Conservation (phyloP, 2,888 invertebrate genomes). For the Agrochola litura region DNA sequence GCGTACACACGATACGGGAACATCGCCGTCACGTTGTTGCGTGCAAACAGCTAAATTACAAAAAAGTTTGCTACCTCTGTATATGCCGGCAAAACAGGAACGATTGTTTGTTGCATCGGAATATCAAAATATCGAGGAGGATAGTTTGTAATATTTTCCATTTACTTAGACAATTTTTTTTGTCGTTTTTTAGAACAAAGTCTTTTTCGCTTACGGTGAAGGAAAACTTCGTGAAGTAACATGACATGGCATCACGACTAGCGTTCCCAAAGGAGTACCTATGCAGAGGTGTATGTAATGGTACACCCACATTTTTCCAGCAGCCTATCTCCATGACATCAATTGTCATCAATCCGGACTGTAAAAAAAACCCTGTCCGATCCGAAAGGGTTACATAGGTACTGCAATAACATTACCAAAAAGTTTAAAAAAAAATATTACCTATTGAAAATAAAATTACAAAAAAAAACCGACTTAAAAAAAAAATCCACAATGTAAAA, state of each 20-base stretch:
- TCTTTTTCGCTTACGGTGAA: not conserved
- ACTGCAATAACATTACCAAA: no score
- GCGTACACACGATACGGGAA: slow-evolving; percentile 69
- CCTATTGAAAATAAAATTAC: no score
- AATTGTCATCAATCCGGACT: not conserved
- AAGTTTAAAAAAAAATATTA: no score
- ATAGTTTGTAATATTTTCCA: not conserved
- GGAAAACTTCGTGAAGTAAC: not conserved
- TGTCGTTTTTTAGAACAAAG: not conserved
- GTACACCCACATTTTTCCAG: not conserved
- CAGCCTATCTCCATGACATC: not conserved
- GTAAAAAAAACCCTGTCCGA: no score
- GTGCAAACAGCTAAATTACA: slow-evolving; percentile 72
- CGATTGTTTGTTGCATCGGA: slow-evolving; percentile 29
- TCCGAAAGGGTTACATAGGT: no score
- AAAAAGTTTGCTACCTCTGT: slow-evolving; percentile 49
- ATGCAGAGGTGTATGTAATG: not conserved
- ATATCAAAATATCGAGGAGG: not conserved
- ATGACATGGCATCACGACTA: not conserved
- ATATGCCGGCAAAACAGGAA: slow-evolving; percentile 22
- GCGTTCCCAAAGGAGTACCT: not conserved
- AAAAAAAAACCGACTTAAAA: no score
- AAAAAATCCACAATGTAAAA: no score
- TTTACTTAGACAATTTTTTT: not conserved
- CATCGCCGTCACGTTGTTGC: slow-evolving; percentile 70